Evolutionary conservation across 2,888 invertebrate species (phyloP).

Genomic region (Drosophila sordidula): DNA sequence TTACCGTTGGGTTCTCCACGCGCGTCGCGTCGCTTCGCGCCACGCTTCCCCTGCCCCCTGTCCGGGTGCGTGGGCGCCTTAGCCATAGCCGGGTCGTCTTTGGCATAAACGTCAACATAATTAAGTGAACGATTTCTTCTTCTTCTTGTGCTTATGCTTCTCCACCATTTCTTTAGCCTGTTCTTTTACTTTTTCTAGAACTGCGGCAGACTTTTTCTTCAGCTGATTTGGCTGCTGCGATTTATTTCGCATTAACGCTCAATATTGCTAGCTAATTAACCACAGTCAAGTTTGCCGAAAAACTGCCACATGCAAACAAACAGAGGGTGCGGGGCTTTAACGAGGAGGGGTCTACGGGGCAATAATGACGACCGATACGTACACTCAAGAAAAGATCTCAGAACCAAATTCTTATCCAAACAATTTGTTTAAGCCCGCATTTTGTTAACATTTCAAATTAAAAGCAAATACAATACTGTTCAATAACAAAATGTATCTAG

Average conservation of each 20-base stretch:
- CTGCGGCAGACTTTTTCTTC: constrained; percentile 36
- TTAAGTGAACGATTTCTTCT: constrained; percentile 62
- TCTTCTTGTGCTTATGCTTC: constrained; percentile 1
- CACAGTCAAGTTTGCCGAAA: constrained; percentile 59
- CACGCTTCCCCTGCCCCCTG: not conserved
- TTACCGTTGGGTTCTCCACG: constrained; percentile 57
- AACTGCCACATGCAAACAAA: constrained; percentile 51
- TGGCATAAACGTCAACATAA: constrained; percentile 77
- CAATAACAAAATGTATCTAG: too few species aligned
- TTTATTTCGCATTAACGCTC: constrained; percentile 81
- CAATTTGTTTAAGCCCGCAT: too few species aligned
- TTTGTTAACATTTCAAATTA: too few species aligned
- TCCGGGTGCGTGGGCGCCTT: constrained; percentile 12
- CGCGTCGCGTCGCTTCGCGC: not conserved
- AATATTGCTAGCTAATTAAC: constrained; percentile 80
- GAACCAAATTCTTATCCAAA: too few species aligned
- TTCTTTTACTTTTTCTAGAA: constrained; percentile 45
- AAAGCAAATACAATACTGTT: not conserved
- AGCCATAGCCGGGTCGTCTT: constrained; percentile 24
- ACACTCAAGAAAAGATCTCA: not conserved
- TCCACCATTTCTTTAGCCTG: not conserved
- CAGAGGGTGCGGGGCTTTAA: not conserved
- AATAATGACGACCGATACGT: constrained; percentile 50
- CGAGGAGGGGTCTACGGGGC: constrained; percentile 11
- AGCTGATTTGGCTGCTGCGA: constrained; percentile 65